These are phyloP conservation scores for Eurois occulta DNA, from an alignment of 2,888 invertebrate genomes.

Conservation along the genomic window DNA sequence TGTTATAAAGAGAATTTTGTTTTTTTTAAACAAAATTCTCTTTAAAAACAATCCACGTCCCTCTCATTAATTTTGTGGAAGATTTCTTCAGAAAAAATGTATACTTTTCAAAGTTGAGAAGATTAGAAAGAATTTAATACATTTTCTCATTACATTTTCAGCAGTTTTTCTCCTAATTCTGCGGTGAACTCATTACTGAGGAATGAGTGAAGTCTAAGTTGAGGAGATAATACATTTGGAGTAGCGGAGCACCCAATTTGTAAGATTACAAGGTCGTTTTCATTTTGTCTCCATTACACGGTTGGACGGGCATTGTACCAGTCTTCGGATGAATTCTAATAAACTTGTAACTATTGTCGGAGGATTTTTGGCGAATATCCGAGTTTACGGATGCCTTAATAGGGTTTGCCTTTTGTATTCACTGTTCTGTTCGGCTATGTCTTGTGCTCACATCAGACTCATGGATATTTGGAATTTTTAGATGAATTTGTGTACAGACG, in stretches of 20 bases:
- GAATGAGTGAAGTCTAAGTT: constrained; percentile 65
- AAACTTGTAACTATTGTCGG: constrained; percentile 59
- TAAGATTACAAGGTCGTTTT: constrained; percentile 69
- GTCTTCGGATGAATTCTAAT: constrained; percentile 56
- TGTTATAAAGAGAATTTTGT: too few species aligned
- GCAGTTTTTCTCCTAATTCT: constrained; percentile 65
- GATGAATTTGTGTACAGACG: constrained; percentile 1
- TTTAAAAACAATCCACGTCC: constrained; percentile 35
- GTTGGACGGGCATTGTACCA: constrained; percentile 47
- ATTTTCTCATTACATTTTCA: constrained; percentile 70
- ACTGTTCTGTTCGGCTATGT: constrained; percentile 15
- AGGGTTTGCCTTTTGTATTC: constrained; percentile 34
- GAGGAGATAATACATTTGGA: constrained; percentile 68
- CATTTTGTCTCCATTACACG: constrained; percentile 68
- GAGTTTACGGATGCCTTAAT: constrained; percentile 49
- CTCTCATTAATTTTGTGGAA: constrained; percentile 47
- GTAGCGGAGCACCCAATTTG: constrained; percentile 68
- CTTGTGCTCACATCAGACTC: constrained; percentile 3
- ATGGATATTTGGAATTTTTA: neutral
- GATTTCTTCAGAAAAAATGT: constrained; percentile 42
- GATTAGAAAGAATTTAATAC: constrained; percentile 66
- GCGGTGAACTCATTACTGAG: constrained; percentile 67
- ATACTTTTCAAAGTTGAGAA: constrained; percentile 42
- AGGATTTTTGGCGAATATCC: constrained; percentile 41
- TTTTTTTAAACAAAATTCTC: constrained; percentile 16